A percentile compares a stretch with the other conserved stretches of the same genome.
phyloP scores from a whole-genome alignment of 2,113 vertebrate species.

The Silurus glanis region DNA sequence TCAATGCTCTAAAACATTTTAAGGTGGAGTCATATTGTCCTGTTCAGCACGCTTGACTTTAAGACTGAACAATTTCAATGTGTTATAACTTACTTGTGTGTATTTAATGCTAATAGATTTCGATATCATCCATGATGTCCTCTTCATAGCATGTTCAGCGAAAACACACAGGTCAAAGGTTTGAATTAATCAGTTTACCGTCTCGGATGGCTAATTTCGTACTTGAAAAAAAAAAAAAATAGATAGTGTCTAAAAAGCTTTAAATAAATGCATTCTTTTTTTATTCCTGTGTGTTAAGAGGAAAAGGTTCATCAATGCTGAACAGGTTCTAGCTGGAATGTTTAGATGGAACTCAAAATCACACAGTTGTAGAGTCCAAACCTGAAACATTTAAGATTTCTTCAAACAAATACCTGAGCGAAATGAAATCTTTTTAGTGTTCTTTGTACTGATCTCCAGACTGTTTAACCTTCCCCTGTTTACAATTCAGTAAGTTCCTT shows the following conservation, averaged over 20 bases:
- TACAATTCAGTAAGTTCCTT: constrained; percentile 32
- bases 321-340: not conserved
- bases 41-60: not conserved
- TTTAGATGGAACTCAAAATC: not conserved
- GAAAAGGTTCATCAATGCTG: not conserved
- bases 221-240: not conserved
- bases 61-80: not conserved
- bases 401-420: not conserved
- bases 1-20: not conserved
- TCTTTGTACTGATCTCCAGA: not conserved
- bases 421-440: constrained; percentile 2
- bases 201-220: not conserved
- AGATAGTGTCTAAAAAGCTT: not conserved
- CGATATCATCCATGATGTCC: not conserved
- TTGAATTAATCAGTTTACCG: not conserved
- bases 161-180: not conserved
- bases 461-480: constrained; percentile 14
- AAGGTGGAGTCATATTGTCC: not conserved
- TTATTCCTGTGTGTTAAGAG: not conserved
- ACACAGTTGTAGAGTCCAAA: not conserved
- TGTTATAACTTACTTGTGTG: not conserved
- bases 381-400: not conserved
- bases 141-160: not conserved
- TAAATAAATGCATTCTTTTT: not conserved
- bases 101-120: not conserved